Base-by-base conservation (phyloP, 2,888 invertebrate species). In the Meta bourneti region DNA sequence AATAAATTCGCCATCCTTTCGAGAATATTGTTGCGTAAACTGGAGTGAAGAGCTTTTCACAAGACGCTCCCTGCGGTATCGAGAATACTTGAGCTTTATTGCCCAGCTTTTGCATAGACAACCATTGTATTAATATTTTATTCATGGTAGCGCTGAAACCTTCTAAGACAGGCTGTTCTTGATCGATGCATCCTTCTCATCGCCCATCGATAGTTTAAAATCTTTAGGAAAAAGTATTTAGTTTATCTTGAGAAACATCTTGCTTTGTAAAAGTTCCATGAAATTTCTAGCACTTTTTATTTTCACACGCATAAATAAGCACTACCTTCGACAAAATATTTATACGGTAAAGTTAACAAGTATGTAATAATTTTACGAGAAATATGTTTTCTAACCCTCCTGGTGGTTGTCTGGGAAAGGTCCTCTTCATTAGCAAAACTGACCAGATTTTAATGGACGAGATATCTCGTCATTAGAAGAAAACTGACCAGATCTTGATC, bases 41-140 rank as follows among this genome's bases (percentile, higher is more conserved):
- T 78, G 52, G 19, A 78, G n/a, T 79, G 79, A 79, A 79, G 54
- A 79, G 52, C 79, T 79, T 61, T 54, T 61, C 79, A 34, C 54
- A 6, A 13, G 20, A 20, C 0, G 54, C 7, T 34, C 61, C 16
- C 20, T 54, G n/a, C 20, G 52, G 79, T 20, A 61, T 13, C 8
- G 54, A 11, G n/a, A 9, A 51, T 51, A 51, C 49, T 77, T 7
- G 77, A 51, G 51, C 16, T 52, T 13, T 79, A 61, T 79, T 61
- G 13, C 54, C 20, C n/a, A 79, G 79, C 20, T 79, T 79, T 61
- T 79, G 79, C 79, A 20, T 54, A 61, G 61, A 61, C 61, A 16
- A 16, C 9, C 61, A 16, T 61, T 61, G 61, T 61, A 61, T 16
- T 61, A 61, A 61, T 61, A 61, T 16, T 61, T 61, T 16, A 61